These are phyloP conservation scores for Pseudois nayaur DNA, from an alignment of 2,113 vertebrate species.

Conservation along the genomic window DNA sequence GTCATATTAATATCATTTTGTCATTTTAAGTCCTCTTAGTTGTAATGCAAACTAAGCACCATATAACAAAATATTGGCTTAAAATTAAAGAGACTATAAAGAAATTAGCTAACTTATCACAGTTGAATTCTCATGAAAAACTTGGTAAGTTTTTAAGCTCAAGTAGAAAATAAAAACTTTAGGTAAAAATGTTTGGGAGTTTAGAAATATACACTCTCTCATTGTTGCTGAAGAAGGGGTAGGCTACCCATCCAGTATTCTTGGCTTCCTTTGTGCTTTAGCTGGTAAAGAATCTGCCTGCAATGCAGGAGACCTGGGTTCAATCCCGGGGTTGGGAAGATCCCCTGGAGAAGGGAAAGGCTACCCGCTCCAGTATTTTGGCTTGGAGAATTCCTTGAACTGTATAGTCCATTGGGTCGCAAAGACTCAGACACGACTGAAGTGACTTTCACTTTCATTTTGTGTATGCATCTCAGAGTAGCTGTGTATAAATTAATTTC, in stretches of 20 bases:
- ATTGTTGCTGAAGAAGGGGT: not conserved
- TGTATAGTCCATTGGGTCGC: accelerated
- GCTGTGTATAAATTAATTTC: not conserved
- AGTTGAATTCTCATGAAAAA: not conserved
- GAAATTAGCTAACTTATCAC: not conserved
- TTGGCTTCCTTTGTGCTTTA: not conserved
- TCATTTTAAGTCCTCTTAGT: not conserved
- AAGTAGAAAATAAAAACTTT: not conserved
- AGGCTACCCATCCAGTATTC: not conserved
- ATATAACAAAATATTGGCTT: not conserved
- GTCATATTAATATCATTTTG: not conserved
- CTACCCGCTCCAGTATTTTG: not conserved
- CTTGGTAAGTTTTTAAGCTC: not conserved
- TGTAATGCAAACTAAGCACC: not conserved
- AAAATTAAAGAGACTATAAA: not conserved
- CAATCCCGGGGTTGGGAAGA: not conserved
- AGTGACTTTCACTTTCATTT: not conserved
- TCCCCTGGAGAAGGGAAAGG: not conserved
- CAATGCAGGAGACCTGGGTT: not conserved
- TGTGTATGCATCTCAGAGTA: not conserved
- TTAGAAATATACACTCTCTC: not conserved
- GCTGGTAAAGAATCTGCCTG: not conserved
- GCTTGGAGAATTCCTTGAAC: not conserved
- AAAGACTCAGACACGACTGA: not conserved
- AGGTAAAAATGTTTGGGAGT: not conserved